These are phyloP conservation scores for Abscondita cerata DNA, from an alignment of 2,888 invertebrate genomes.

Conservation along the genomic window DNA sequence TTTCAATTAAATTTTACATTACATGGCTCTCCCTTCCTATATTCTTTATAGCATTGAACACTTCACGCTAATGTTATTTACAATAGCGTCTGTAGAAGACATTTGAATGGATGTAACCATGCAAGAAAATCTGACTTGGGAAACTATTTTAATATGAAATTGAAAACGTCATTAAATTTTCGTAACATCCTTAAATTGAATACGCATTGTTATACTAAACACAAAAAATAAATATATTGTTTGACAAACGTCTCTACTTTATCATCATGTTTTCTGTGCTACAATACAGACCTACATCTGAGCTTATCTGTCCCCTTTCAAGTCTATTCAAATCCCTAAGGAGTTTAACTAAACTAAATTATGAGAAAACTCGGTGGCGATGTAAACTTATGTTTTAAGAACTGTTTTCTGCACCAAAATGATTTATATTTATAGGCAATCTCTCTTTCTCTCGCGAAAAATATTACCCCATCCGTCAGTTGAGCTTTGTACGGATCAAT, in stretches of 20 bases:
- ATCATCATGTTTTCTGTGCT: conserved; percentile 38
- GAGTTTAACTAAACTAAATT: conserved; percentile 43
- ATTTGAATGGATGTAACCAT: neutral
- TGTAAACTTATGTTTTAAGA: conserved; percentile 47
- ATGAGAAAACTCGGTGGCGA: conserved; percentile 45
- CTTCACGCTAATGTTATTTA: conserved; percentile 8
- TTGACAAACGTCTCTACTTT: conserved; percentile 42
- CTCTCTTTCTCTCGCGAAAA: conserved; percentile 9
- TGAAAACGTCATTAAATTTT: neutral
- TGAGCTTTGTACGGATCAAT: too few species aligned
- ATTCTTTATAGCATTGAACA: conserved; percentile 19
- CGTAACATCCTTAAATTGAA: conserved; percentile 1
- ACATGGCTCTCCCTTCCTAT: conserved; percentile 19
- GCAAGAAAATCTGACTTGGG: neutral
- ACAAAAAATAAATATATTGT: conserved; percentile 33
- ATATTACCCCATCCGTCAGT: conserved; percentile 4
- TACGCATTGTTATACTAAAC: conserved; percentile 26
- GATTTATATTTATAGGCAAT: conserved; percentile 26
- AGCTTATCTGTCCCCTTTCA: conserved; percentile 29
- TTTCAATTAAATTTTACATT: conserved; percentile 30
- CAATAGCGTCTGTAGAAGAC: neutral
- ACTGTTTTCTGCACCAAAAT: conserved; percentile 22
- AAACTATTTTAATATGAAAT: neutral
- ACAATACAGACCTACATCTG: conserved; percentile 32
- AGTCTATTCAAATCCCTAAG: conserved; percentile 32